Evolutionary conservation across 2,113 vertebrate species (phyloP).

Genomic region (Artemisiospiza belli): DNA sequence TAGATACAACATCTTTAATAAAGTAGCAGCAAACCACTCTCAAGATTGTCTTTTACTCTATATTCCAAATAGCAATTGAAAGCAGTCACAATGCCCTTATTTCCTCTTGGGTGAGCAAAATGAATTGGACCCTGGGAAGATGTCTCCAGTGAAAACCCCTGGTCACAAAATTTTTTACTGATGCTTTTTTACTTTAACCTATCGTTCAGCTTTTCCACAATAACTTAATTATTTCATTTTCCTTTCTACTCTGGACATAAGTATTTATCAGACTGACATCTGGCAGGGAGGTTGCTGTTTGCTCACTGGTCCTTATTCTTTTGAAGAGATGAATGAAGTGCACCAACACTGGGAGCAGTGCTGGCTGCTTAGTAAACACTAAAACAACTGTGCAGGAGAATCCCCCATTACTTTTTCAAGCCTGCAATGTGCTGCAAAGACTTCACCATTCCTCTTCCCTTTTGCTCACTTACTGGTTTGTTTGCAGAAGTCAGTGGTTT

Average conservation of each 20-base stretch:
- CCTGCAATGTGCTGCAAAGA: neutral
- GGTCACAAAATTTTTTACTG: neutral
- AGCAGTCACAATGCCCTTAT: neutral
- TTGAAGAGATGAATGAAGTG: neutral
- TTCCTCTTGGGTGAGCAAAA: conserved; percentile 3
- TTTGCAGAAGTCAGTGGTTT: neutral
- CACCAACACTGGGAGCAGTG: neutral
- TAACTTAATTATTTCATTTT: neutral
- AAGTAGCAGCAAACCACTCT: conserved; percentile 38
- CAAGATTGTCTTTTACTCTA: conserved; percentile 49
- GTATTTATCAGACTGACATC: neutral
- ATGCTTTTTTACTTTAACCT: neutral
- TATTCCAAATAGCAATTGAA: conserved; percentile 25
- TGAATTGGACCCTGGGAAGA: neutral
- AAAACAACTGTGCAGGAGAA: neutral
- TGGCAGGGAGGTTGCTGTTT: neutral
- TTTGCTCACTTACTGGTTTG: neutral
- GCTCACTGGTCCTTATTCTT: neutral
- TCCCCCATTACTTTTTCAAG: neutral
- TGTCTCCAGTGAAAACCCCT: neutral
- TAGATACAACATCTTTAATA: conserved; percentile 59
- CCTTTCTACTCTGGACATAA: neutral
- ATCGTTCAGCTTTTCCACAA: neutral
- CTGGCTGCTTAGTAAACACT: neutral
- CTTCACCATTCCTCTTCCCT: neutral